phyloP scores from a whole-genome alignment of 2,113 vertebrate genomes.

The Sebastes fasciatus region DNA sequence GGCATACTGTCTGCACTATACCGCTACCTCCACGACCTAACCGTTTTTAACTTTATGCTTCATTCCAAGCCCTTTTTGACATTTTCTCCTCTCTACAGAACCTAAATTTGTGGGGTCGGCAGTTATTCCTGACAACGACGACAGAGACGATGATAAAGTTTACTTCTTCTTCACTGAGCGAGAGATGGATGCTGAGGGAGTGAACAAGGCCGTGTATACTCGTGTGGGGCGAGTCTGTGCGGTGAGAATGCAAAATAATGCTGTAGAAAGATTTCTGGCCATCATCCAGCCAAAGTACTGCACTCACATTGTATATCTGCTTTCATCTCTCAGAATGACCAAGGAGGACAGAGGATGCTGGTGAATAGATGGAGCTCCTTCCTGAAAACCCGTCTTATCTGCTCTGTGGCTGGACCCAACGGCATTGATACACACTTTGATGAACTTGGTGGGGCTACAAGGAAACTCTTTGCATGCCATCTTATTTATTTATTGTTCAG shows the following conservation, averaged over 20 bases:
- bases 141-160: constrained; percentile 94
- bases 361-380: constrained; percentile 98
- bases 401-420: constrained; percentile 92
- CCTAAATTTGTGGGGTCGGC: constrained; percentile 94
- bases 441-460: constrained; percentile 88
- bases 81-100: constrained; percentile 81
- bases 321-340: constrained; percentile 88
- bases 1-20: neutral
- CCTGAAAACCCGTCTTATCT: constrained; percentile 93
- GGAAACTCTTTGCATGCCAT: no score
- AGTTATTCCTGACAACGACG: constrained; percentile 95
- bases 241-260: constrained; percentile 80
- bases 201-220: constrained; percentile 87
- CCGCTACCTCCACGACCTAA: neutral
- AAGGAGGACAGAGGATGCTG: constrained; percentile 94
- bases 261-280: neutral
- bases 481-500: neutral
- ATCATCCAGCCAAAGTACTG: neutral
- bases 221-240: constrained; percentile 92
- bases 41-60: constrained; percentile 1
- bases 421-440: constrained; percentile 98
- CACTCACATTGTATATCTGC: constrained; percentile 22
- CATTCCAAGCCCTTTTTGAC: neutral
- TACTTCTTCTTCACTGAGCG: constrained; percentile 98
- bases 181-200: constrained; percentile 87